Evolutionary conservation across 2,113 vertebrate species (phyloP).

Genomic region (Cervus canadensis): DNA sequence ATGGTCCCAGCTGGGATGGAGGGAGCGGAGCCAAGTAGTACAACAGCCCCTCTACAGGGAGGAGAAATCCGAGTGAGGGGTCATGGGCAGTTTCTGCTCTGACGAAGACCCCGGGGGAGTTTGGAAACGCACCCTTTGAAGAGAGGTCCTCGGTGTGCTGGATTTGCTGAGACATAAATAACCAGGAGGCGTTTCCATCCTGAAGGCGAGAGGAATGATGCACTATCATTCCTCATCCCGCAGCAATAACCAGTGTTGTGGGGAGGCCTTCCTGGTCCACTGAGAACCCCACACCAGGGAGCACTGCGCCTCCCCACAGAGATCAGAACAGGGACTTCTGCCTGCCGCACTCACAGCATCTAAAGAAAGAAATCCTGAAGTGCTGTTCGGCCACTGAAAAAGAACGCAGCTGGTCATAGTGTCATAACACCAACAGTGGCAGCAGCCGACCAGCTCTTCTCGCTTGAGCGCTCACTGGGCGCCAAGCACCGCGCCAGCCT

Average conservation of each 20-base stretch:
- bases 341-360: background rate
- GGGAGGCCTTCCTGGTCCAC: background rate
- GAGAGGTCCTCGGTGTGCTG: background rate
- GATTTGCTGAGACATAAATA: background rate
- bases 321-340: background rate
- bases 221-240: background rate
- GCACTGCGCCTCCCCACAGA: background rate
- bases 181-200: background rate
- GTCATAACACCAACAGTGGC: fast-evolving
- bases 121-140: background rate
- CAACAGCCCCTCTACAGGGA: background rate
- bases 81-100: background rate
- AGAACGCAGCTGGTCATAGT: background rate
- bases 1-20: background rate
- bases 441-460: fast-evolving
- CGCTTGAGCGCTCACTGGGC: fast-evolving
- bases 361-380: background rate
- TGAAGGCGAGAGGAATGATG: background rate
- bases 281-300: background rate
- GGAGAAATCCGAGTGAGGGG: background rate
- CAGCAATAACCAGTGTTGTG: background rate
- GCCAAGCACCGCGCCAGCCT: background rate
- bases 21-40: background rate
- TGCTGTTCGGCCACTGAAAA: background rate
- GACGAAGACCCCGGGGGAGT: background rate